These are phyloP conservation scores for Clupea harengus DNA, from an alignment of 2,113 vertebrate genomes.

Conservation along the genomic window DNA sequence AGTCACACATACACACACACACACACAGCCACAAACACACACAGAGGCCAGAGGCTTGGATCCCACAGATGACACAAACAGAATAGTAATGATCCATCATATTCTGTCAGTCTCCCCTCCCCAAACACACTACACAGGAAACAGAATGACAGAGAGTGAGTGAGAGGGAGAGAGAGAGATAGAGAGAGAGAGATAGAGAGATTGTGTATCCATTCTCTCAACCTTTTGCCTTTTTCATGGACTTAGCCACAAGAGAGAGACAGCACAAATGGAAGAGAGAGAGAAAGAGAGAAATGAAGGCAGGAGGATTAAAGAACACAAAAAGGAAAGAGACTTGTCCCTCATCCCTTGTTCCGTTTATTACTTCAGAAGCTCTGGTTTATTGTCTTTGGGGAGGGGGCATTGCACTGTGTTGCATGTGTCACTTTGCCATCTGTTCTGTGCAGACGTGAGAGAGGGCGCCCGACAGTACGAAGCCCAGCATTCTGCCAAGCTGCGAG, in stretches of 20 bases:
- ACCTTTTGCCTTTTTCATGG: too few species aligned
- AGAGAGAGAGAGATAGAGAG: neutral
- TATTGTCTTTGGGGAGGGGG: neutral
- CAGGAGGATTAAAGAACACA: neutral
- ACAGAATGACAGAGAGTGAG: neutral
- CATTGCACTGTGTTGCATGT: neutral
- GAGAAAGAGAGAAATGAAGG: neutral
- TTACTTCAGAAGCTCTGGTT: neutral
- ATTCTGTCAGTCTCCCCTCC: neutral
- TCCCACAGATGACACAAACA: neutral
- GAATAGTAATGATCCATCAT: conserved; percentile 1
- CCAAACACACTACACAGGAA: neutral
- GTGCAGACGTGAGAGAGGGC: neutral
- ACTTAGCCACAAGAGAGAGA: too few species aligned
- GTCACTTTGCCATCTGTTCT: neutral
- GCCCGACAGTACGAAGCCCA: neutral
- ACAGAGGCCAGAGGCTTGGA: neutral
- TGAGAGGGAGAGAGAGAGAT: neutral
- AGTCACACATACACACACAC: neutral
- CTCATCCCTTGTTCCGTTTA: neutral
- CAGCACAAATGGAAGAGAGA: neutral
- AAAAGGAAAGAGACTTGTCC: neutral
- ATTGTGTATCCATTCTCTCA: too few species aligned
- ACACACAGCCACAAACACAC: neutral
- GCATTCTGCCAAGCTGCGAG: neutral